Percentiles rank a stretch among this genome's conserved stretches.
These are phyloP conservation scores for Marronus borbonicus DNA, from an alignment of 2,888 invertebrate species.

Conservation along the genomic window DNA sequence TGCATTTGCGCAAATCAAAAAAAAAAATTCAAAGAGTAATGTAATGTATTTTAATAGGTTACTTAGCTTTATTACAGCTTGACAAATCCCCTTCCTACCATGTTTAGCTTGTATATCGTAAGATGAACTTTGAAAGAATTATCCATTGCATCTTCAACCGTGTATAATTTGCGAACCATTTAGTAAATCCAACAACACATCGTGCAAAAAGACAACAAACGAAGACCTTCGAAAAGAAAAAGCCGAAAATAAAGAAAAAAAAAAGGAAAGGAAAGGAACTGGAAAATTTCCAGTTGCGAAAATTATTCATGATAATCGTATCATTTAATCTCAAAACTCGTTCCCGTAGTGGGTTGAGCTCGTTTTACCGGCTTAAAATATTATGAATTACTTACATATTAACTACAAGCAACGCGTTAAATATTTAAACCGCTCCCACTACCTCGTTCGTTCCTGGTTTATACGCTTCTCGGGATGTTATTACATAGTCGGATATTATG, in stretches of 20 bases:
- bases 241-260: conserved; percentile 4
- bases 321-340: conserved; percentile 52
- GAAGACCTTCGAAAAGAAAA: neutral
- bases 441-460: conserved; percentile 10
- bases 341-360: conserved; percentile 51
- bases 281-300: conserved; percentile 11
- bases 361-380: conserved; percentile 52
- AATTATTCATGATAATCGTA: conserved; percentile 52
- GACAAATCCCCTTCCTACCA: no score
- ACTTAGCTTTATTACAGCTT: no score
- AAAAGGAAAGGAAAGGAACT: neutral
- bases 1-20: no score
- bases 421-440: conserved; percentile 48
- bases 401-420: conserved; percentile 52
- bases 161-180: no score
- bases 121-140: no score
- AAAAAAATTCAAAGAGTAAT: no score
- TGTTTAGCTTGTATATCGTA: no score
- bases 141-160: no score
- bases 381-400: conserved; percentile 53
- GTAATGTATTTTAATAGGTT: no score
- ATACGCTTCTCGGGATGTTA: neutral
- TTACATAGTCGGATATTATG: neutral
- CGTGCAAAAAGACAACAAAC: neutral
- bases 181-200: no score